Evolutionary conservation across 1,140 invertebrate species (phyloP).

Genomic region (Eulimnadia texana): DNA sequence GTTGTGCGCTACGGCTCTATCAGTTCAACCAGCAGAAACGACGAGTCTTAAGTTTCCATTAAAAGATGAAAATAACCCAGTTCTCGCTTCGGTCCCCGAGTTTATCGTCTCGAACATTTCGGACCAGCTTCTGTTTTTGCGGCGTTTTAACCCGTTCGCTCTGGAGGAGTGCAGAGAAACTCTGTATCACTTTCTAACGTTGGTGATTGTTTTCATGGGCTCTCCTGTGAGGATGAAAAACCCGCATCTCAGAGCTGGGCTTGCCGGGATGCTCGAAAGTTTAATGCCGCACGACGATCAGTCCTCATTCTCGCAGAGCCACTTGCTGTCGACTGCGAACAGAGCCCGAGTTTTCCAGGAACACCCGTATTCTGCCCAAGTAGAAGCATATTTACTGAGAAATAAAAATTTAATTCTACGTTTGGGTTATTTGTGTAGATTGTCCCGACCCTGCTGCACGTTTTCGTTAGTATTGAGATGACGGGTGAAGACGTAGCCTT

Average conservation of each 20-base stretch:
- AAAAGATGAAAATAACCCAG: constrained; percentile 17
- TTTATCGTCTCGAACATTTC: constrained; percentile 78
- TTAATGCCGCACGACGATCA: constrained; percentile 50
- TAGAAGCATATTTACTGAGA: constrained; percentile 22
- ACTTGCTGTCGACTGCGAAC: constrained; percentile 39
- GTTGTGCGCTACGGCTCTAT: constrained; percentile 6
- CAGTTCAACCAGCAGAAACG: neutral
- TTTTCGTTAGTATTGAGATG: constrained; percentile 95
- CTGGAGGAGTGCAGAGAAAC: constrained; percentile 43
- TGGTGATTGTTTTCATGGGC: constrained; percentile 51
- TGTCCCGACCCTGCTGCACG: constrained; percentile 58
- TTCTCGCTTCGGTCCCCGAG: constrained; percentile 64
- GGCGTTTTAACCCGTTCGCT: constrained; percentile 42
- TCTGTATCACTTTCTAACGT: constrained; percentile 51
- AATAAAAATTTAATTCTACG: neutral
- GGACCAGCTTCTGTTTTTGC: constrained; percentile 56
- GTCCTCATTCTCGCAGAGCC: constrained; percentile 27
- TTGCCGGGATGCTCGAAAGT: constrained; percentile 77
- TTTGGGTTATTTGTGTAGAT: no score
- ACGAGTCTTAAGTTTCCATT: neutral
- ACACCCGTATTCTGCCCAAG: constrained; percentile 53
- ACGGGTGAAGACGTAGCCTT: constrained; percentile 89
- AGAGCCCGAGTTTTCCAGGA: constrained; percentile 56
- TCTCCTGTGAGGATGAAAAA: constrained; percentile 67
- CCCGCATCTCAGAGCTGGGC: constrained; percentile 75